Evolutionary conservation across 2,113 vertebrate species (phyloP), one percentile per base, ranked within the genome.

Genomic region (Arvicanthis niloticus): DNA sequence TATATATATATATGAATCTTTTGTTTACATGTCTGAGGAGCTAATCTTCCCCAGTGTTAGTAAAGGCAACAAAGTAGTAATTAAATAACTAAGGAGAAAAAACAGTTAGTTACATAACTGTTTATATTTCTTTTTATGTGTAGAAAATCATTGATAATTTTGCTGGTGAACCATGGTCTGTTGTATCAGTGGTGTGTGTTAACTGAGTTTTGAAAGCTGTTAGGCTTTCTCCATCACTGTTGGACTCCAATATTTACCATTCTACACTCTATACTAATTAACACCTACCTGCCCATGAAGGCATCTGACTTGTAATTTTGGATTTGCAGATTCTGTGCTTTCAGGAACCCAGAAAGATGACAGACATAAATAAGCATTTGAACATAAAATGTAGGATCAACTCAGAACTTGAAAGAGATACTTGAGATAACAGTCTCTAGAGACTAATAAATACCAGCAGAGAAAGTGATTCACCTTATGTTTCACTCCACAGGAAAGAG

Each of bases 401-500:
- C n/a, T 82, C 56, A 65, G 42, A 26, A 53, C 37, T 60, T 82
- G 53, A 13, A 2, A 0, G 21, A 15, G 11, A 45, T 26, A 15
- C 37, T 60, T 60, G 17, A 73, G 76, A 37, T 58, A 42, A 40
- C n/a, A 29, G 0, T 29, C 13, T 24, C 9, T 45, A 19, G 77
- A 21, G 22, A 9, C 22, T 5, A 8, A 3, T n/a, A n/a, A n/a
- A n/a, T 4, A 58, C 15, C 13, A 72, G 10, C 42, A 29, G 26
- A 31, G 31, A 82, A 77, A 62, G 24, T 86, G n/a, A 96, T 58
- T 40, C 1, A 0, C 29, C 17, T 78, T 92, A 4, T 42, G 1
- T 68, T 72, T 97, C 51, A 93, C 94, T 95, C 97, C 17, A 0
- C 98, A 99, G 99, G 99, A 92, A 99, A 98, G 67, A 98, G 99